phyloP scores from a whole-genome alignment of 2,888 invertebrate genomes.

The Drosophila putrida region DNA sequence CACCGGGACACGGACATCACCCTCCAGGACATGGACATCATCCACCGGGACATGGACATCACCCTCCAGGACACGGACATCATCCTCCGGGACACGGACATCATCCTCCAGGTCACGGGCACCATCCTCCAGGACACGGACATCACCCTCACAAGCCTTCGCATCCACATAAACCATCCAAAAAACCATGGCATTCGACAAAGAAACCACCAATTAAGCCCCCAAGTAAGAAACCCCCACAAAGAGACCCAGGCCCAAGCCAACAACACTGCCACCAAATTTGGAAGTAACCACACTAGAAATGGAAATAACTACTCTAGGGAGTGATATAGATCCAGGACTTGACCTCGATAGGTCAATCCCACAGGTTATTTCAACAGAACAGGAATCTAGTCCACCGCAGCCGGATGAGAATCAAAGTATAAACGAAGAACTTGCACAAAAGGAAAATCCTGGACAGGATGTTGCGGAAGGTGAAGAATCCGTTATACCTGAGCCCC shows the following conservation, averaged over 20 bases:
- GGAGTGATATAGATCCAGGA: not conserved
- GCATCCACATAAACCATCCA: slow-evolving; percentile 12
- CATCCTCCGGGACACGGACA: not conserved
- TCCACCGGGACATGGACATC: not conserved
- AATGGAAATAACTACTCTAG: not conserved
- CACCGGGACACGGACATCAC: not conserved
- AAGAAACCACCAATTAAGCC: slow-evolving; percentile 13
- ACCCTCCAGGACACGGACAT: not conserved
- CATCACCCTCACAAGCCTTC: not conserved
- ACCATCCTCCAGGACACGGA: not conserved
- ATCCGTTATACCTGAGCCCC: not conserved
- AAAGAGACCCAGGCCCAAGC: not conserved
- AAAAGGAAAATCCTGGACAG: not conserved
- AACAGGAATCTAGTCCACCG: not conserved
- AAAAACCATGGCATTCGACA: not conserved
- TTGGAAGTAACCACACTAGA: not conserved
- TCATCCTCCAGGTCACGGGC: not conserved
- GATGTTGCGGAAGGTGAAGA: not conserved
- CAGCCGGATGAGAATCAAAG: not conserved
- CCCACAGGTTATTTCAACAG: not conserved
- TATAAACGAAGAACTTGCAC: not conserved
- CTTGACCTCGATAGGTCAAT: not conserved
- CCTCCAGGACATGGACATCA: not conserved
- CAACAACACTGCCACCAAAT: not conserved
- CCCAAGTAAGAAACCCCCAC: slow-evolving; percentile 2